These are phyloP conservation scores for Dexiosoma caninum DNA, from an alignment of 2,888 invertebrate genomes.

Conservation along the genomic window DNA sequence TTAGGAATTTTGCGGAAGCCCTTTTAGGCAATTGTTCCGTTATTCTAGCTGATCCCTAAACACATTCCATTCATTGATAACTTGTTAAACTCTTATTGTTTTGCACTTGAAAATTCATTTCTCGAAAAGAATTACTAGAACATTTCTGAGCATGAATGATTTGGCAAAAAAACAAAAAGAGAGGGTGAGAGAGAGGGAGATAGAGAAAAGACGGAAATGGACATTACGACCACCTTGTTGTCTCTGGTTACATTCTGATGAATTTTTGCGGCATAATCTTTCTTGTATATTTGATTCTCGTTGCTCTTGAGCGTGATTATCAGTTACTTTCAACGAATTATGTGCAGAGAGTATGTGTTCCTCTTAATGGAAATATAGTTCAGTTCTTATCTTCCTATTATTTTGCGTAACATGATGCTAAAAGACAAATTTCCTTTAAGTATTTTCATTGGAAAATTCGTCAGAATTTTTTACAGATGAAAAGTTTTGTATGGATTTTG, in stretches of 20 bases:
- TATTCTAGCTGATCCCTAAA: constrained; percentile 16
- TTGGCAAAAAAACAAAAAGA: constrained; percentile 10
- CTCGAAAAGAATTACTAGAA: constrained; percentile 6
- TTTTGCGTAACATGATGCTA: constrained; percentile 61
- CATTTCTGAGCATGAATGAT: constrained; percentile 45
- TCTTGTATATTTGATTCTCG: constrained; percentile 9
- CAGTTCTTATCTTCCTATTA: constrained; percentile 43
- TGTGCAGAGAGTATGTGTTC: constrained; percentile 55
- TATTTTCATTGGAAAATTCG: constrained; percentile 41
- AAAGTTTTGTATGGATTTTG: constrained; percentile 27
- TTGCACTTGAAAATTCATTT: constrained; percentile 61
- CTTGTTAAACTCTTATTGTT: constrained; percentile 60
- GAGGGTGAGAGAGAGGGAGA: not conserved
- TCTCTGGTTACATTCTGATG: constrained; percentile 58
- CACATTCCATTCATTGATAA: constrained; percentile 60
- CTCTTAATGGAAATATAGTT: constrained; percentile 36
- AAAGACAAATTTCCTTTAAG: constrained; percentile 22
- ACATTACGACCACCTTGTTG: constrained; percentile 58
- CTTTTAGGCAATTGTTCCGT: constrained; percentile 54
- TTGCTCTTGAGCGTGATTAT: constrained; percentile 49
- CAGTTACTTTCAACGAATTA: constrained; percentile 62
- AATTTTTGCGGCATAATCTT: constrained; percentile 60
- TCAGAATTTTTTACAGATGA: constrained; percentile 31
- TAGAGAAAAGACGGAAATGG: not conserved
- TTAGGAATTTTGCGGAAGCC: constrained; percentile 64